Evolutionary conservation across 1,140 invertebrate genomes (phyloP).

Genomic region (Zeugodacus cucurbitae): DNA sequence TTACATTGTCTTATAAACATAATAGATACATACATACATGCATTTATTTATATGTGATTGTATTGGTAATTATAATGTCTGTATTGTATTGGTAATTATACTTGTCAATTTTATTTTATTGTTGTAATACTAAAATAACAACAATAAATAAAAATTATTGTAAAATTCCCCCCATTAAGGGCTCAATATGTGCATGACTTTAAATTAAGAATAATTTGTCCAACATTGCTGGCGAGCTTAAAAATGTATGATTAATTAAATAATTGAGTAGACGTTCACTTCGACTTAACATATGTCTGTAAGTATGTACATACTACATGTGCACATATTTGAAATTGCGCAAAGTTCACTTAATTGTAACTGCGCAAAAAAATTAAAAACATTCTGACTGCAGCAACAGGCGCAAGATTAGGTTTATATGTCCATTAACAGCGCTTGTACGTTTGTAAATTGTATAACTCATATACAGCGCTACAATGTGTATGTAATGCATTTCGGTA

Average conservation of each 20-base stretch:
- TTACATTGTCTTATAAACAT: not conserved
- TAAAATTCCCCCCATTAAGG: no score
- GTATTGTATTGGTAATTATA: no score
- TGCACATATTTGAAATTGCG: not conserved
- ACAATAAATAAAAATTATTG: no score
- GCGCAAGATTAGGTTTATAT: slow-evolving; percentile 7
- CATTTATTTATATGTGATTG: no score
- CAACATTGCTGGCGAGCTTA: not conserved
- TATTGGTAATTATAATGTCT: no score
- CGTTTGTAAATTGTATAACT: not conserved
- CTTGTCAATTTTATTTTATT: no score
- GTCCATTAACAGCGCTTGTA: not conserved
- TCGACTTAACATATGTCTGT: not conserved
- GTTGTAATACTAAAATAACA: not conserved
- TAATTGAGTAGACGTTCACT: not conserved
- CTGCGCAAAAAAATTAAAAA: slow-evolving; percentile 20
- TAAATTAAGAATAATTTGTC: no score
- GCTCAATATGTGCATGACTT: no score
- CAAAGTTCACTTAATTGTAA: slow-evolving; percentile 9
- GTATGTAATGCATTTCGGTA: not conserved
- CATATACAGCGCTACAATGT: not conserved
- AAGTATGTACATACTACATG: no score
- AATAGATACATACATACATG: not conserved
- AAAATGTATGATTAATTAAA: slow-evolving; percentile 3
- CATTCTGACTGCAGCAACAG: not conserved